A percentile compares a stretch with the other conserved stretches of the same genome.
Evolutionary conservation across 2,797 vertebrate genomes (phyloP).

Genomic region (Liparis tanakae): DNA sequence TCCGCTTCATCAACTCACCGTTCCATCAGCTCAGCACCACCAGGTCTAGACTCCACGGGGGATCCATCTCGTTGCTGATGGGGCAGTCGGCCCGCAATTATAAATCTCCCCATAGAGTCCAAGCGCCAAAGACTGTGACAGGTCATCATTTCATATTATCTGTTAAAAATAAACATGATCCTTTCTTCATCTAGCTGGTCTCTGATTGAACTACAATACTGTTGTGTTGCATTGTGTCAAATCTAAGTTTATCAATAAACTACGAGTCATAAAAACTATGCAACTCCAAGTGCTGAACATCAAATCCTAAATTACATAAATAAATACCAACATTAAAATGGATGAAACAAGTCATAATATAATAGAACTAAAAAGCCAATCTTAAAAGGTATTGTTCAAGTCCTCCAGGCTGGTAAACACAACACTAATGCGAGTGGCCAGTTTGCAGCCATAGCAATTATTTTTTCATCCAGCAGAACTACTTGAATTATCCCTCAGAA

Average conservation of each 20-base stretch:
- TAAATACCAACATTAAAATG: background rate
- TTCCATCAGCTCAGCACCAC: too few relatives aligned
- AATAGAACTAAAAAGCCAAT: background rate
- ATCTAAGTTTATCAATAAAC: background rate
- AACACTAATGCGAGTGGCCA: background rate
- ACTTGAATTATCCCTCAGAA: background rate
- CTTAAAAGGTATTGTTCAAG: background rate
- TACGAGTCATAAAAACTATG: background rate
- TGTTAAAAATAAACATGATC: too few relatives aligned
- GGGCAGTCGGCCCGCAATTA: too few relatives aligned
- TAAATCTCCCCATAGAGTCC: too few relatives aligned
- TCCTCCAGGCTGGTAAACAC: too few relatives aligned
- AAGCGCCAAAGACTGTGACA: too few relatives aligned
- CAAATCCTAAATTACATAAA: background rate
- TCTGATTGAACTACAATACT: background rate
- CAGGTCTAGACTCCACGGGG: too few relatives aligned
- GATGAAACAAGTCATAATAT: background rate
- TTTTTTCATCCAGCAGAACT: background rate
- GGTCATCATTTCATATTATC: too few relatives aligned
- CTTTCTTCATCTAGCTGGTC: too few relatives aligned
- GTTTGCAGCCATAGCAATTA: background rate
- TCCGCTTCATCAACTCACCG: too few relatives aligned
- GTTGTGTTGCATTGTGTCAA: background rate
- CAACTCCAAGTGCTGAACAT: background rate
- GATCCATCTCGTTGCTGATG: too few relatives aligned